Conservation (phyloP, 1,140 invertebrate species). For the Sitodiplosis mosellana region DNA sequence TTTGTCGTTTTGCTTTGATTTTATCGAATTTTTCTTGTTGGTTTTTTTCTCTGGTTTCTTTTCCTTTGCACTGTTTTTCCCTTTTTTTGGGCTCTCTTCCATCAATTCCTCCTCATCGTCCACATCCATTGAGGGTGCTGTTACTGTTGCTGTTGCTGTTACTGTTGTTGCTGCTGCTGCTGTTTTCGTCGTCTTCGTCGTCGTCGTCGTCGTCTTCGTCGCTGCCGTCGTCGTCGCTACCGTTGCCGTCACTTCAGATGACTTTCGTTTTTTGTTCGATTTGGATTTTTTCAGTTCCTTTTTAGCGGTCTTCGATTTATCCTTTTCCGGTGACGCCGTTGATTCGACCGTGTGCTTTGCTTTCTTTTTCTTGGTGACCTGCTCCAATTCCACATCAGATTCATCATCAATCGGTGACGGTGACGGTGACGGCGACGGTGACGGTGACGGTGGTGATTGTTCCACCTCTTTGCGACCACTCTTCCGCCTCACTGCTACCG, state of each 20-base stretch:
- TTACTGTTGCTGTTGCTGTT: conserved; percentile 15
- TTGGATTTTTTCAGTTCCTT: conserved; percentile 25
- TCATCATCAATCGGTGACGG: conserved; percentile 5
- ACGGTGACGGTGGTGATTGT: no score
- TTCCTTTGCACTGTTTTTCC: conserved; percentile 28
- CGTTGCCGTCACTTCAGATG: conserved; percentile 23
- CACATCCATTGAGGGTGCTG: not conserved
- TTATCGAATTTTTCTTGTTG: conserved; percentile 6
- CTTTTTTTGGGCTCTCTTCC: conserved; percentile 6
- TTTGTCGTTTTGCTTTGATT: conserved; percentile 2
- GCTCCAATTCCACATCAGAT: conserved; percentile 8
- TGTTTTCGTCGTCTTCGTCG: conserved; percentile 16
- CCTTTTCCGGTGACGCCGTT: conserved; percentile 2
- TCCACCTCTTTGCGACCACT: conserved; percentile 9
- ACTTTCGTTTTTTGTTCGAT: conserved; percentile 13
- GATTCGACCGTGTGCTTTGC: conserved; percentile 8
- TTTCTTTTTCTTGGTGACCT: conserved; percentile 8
- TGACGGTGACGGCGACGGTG: no score
- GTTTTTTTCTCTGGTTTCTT: conserved; percentile 6
- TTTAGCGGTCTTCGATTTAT: conserved; percentile 7
- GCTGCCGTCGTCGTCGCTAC: conserved; percentile 17
- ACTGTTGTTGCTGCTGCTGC: conserved; percentile 14
- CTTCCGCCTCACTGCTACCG: conserved; percentile 7
- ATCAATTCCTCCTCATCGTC: not conserved
- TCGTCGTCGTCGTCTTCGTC: conserved; percentile 17